Base-by-base conservation (phyloP, 2,113 vertebrate genomes). In the Paradisaea rubra region DNA sequence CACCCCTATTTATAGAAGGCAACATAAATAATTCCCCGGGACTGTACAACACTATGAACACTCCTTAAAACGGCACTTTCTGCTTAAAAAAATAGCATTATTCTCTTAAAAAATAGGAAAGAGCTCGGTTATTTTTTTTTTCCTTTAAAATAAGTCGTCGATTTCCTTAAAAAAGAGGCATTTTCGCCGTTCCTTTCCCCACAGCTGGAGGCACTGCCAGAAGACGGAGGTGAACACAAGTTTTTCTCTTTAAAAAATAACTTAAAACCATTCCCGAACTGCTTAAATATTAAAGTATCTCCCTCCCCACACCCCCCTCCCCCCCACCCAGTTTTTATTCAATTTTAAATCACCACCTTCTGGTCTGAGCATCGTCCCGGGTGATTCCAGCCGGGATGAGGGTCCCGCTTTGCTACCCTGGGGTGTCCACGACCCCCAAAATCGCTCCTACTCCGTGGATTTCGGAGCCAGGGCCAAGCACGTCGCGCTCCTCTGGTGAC, bases 11-110 rank as follows among this genome's bases (percentile, higher is more conserved):
- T 97, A 94, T 96, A 97, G 86, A 95, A 95, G 96, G 95, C 84
- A 86, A 96, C 96, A 97, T 97, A 96, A 97, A 97, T 97, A 96
- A 95, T 78, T 88, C 93, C 94, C 81, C 79, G 52, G 94, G 92
- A 92, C 96, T 97, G 94, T 97, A 97, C 96, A 97, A 90, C 81
- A 37, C 81, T 91, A 91, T 68, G 59, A 95, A 96, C 87, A 86
- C 86, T 95, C 87, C 78, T 94, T 56, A 86, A 94, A 96, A 82
- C 70, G 37, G 86, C 79, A 81, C 61, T 86, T 95, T 76, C 79
- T 42, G 94, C 91, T 96, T 93, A 92, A 94, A 97, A 96, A 97
- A 97, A 96, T 93, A 97, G 86, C 70, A 31, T 81, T 68, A 80
- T 91, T 94, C 83, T 94, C 93, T 96, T 88, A 90, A 92, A 97